phyloP scores from a whole-genome alignment of 2,888 invertebrate genomes.

The Dryobotodes eremita region DNA sequence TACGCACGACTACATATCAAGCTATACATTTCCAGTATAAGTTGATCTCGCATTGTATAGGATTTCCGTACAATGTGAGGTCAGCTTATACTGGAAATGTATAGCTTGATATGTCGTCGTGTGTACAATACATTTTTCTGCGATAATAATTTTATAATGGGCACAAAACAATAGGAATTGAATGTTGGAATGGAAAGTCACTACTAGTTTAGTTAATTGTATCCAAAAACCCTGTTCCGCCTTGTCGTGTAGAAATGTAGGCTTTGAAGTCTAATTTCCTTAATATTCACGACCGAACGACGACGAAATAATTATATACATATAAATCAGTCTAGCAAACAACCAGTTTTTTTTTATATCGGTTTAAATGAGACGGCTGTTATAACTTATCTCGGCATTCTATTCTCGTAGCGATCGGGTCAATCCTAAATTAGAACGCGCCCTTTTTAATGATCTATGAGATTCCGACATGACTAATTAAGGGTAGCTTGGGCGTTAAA shows the following conservation, averaged over 20 bases:
- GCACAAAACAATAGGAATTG: slow-evolving; percentile 58
- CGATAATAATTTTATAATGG: slow-evolving; percentile 44
- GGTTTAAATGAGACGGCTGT: slow-evolving; percentile 15
- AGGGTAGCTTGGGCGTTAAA: slow-evolving; percentile 37
- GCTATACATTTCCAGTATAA: too few species aligned
- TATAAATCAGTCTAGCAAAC: slow-evolving; percentile 1
- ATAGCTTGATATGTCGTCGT: too few species aligned
- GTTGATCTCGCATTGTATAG: too few species aligned
- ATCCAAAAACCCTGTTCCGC: slow-evolving; percentile 4
- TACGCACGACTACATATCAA: neutral
- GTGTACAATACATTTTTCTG: slow-evolving; percentile 14
- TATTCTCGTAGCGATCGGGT: slow-evolving; percentile 41
- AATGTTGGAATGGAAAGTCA: slow-evolving; percentile 35
- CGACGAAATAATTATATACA: neutral
- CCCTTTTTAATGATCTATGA: slow-evolving; percentile 58
- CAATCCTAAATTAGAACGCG: slow-evolving; percentile 42
- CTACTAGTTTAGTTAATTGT: slow-evolving; percentile 38
- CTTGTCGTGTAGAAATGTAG: neutral
- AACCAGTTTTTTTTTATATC: neutral
- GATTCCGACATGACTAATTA: slow-evolving; percentile 47
- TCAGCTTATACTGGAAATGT: too few species aligned
- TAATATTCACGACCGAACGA: slow-evolving; percentile 1
- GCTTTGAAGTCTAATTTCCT: neutral
- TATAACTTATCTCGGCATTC: slow-evolving; percentile 33
- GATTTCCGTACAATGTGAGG: too few species aligned